Evolutionary conservation across 2,888 invertebrate species (phyloP), one percentile per base, ranked within the genome.

Genomic region (Cephonodes hylas): DNA sequence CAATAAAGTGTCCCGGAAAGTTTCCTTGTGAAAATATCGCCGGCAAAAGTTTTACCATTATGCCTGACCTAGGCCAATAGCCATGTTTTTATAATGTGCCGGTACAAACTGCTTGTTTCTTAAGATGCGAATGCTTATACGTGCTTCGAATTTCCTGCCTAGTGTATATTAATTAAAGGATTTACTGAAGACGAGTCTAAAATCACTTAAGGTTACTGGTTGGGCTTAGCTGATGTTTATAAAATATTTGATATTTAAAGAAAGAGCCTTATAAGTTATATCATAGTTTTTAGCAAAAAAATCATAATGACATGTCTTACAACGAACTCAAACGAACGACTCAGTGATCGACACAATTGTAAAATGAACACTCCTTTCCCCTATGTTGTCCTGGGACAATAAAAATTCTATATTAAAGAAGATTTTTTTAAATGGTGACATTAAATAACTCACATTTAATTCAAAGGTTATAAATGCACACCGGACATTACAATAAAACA

Each of bases 11-110:
- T 44, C 27, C 44, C 58, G 59, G 63, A 48, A 64, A 66, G 63
- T 64, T 59, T 64, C 62, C 61, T 65, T 69, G 64, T 66, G 64
- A 71, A 72, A 69, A 66, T 69, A 66, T 66, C 63, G 64, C 65
- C 58, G 56, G 62, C 45, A 63, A 60, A 64, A 64, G 57, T 65
- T 65, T 60, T 38, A 62, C 59, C 63, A 64, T 62, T 66, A 66
- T n/a, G 38, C 62, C 58, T 53, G 61, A 65, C 63, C 63, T 67
- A 60, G 58, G 59, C 60, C 63, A 65, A 65, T 66, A 61, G 38
- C 58, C 59, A 45, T 62, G 58, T 61, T 62, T 60, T 48, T 48
- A 34, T 60, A 38, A 45, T 46, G 44, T 48, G 8, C 8, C 8
- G 22, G 3, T 42, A 44, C 31, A 53, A 53, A 53, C 53, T 53